Base-by-base conservation (phyloP, 2,113 vertebrate genomes). In the Ellobius talpinus region DNA sequence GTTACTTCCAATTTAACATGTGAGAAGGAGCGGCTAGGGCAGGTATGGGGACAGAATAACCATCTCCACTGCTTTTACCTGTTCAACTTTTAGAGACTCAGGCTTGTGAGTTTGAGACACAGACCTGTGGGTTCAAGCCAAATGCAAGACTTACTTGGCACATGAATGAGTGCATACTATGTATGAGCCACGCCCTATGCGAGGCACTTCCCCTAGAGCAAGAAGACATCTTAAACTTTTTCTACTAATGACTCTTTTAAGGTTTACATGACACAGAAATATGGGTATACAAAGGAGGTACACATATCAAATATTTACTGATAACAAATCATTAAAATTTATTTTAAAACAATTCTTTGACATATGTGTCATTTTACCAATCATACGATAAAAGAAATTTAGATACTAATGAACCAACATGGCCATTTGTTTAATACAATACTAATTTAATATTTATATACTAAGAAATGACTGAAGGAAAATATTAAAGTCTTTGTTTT, bases 1-100 rank as follows among this genome's bases (percentile, higher is more conserved):
- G 86, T 96, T 73, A 10, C 81, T 96, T 97, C 97, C 98, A 96
- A 98, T 98, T 97, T 96, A 89, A 96, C 36, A 63, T 58, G 96
- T 96, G 97, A 97, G 96, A 0, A 33, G 95, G 86, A 79, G 92
- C 36, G 0, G 26, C 94, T 95, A 93, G 96, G 88, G 72, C 33
- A 24, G 95, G 74, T 29, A 6, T 78, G 65, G 63, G 63, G 93
- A 92, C 24, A 55, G 82, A 89, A 91, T 95, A 91, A 36, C 74
- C 61, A 84, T 79, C 85, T 91, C 88, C 55, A 55, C 0, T 13
- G 96, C n/a, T 81, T 36, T 45, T 77, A 21, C 84, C 95, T 72
- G 66, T 79, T 94, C 91, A 94, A 85, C 86, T 96, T 92, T 82
- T 88, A 93, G 52, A 55, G 52, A 55, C 52, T 3, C 13, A 52